Base-by-base conservation (phyloP, 37 sponge, comb jelly and placozoan genomes). In the Lycopodina hypogea region DNA sequence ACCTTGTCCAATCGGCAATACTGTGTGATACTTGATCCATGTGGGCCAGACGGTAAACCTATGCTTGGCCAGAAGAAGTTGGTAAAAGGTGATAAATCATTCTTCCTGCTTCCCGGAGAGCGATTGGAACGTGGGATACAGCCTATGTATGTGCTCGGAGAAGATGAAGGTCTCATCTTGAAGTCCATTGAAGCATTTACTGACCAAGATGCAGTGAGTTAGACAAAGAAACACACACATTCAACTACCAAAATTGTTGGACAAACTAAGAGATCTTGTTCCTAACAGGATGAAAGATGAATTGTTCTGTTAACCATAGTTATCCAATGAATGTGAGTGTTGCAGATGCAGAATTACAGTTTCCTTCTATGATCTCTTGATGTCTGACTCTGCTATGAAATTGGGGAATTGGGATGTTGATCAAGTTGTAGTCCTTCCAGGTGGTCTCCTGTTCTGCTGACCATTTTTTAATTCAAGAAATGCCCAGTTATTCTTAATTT, bases 81-180 rank as follows among this genome's bases (percentile, higher is more conserved):
- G 62, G 81, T 98, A 51, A 95, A 93, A 83, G 99, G 99, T 38
- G 99, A 99, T 85, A 96, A 85, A 85, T 96, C 97, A 2, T 99
- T 99, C 91, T 99, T 99, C 96, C 85, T 99, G 69, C 78, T 80
- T 80, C 99, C 99, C 0, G 94, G 96, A 21, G 99, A 98, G 89
- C 61, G 75, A 37, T 87, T 99, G 56, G 96, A 99, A 87, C 88
- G 88, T 39, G 99, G 99, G 7, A 99, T 92, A 8, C 99, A 99
- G 88, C 91, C 96, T 62, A 90, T 99, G 55, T 96, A 86, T 52
- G 85, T 99, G 15, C 83, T 99, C 37, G 96, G 96, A 11, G 99
- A 99, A 74, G 99, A 99, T 48, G 99, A 99, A 78, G 99, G 96
- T 1, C 75, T 99, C 30, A 96, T 99, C 67, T 79, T 99, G 40